A percentile compares a stretch with the other conserved stretches of the same genome.
Conservation (phyloP, 2,797 vertebrate genomes). For the Lindbergichthys nudifrons region DNA sequence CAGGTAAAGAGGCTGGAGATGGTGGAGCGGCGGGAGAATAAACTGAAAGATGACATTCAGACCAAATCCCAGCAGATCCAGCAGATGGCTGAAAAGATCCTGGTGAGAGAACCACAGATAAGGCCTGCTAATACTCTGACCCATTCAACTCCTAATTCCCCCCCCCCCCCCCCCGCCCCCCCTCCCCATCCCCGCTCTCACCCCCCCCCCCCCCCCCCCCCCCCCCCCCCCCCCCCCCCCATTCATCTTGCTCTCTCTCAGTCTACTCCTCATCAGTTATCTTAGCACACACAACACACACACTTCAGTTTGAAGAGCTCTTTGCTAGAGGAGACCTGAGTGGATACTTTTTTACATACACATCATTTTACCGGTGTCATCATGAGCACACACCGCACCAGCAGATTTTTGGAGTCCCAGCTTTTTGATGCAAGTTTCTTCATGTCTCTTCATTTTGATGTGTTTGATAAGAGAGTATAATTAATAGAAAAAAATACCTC, state of each 20-base stretch:
- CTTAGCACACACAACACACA: slow-evolving; percentile 22
- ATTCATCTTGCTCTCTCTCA: slow-evolving; percentile 31
- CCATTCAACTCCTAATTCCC: slow-evolving; percentile 49
- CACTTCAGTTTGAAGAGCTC: slow-evolving; percentile 33
- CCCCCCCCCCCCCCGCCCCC: slow-evolving; percentile 24
- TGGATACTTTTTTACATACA: slow-evolving; percentile 17
- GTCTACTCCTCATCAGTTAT: slow-evolving; percentile 33
- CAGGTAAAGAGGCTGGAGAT: slow-evolving; percentile 98
- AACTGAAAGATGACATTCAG: slow-evolving; percentile 87
- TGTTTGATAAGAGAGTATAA: slow-evolving; percentile 10
- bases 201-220: slow-evolving; percentile 14
- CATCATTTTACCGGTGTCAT: slow-evolving; percentile 32
- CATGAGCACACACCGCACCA: slow-evolving; percentile 68
- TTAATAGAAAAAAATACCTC: background rate
- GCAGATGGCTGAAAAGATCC: slow-evolving; percentile 99
- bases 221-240: slow-evolving; percentile 24
- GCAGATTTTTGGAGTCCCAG: slow-evolving; percentile 62
- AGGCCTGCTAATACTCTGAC: slow-evolving; percentile 66
- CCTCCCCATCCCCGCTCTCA: too few relatives aligned
- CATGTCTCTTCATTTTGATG: background rate
- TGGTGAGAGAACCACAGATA: slow-evolving; percentile 79
- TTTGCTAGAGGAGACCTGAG: slow-evolving; percentile 35
- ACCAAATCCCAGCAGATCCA: slow-evolving; percentile 98
- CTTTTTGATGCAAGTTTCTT: slow-evolving; percentile 76
- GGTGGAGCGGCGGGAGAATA: slow-evolving; percentile 95